phyloP scores from a whole-genome alignment of 2,797 vertebrate species.

The Paratrypauchen microcephalus region DNA sequence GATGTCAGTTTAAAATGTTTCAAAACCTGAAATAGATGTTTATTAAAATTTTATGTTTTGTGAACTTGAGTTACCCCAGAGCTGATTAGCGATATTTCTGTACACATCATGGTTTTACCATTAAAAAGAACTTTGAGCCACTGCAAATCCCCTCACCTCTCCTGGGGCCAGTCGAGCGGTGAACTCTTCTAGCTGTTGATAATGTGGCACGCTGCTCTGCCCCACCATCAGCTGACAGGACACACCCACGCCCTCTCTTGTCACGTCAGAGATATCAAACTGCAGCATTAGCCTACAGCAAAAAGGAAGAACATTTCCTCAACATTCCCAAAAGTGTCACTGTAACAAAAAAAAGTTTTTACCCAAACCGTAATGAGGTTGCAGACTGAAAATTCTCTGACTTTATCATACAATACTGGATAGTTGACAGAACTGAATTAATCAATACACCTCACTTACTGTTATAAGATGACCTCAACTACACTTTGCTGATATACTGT shows the following conservation, averaged over 20 bases:
- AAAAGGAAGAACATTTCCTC: background rate
- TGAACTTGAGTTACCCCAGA: too few relatives aligned
- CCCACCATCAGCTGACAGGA: conserved; percentile 95
- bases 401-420: too few relatives aligned
- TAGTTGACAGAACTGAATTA: too few relatives aligned
- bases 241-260: conserved; percentile 86
- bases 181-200: conserved; percentile 92
- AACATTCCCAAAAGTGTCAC: too few relatives aligned
- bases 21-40: background rate
- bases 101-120: too few relatives aligned
- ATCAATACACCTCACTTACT: too few relatives aligned
- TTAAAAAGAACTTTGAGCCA: background rate
- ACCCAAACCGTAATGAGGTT: too few relatives aligned
- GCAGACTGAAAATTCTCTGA: too few relatives aligned
- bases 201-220: conserved; percentile 96
- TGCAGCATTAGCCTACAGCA: conserved; percentile 84
- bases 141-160: conserved; percentile 75
- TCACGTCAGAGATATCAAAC: conserved; percentile 90
- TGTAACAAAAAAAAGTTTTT: too few relatives aligned
- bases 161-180: conserved; percentile 92
- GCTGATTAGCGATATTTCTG: too few relatives aligned
- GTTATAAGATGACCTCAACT: too few relatives aligned
- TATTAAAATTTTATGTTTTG: background rate
- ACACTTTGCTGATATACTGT: background rate
- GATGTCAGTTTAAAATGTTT: background rate